Conservation (phyloP, 92 coral and sea anemone species). For the Hydrozoanthus gracilis region DNA sequence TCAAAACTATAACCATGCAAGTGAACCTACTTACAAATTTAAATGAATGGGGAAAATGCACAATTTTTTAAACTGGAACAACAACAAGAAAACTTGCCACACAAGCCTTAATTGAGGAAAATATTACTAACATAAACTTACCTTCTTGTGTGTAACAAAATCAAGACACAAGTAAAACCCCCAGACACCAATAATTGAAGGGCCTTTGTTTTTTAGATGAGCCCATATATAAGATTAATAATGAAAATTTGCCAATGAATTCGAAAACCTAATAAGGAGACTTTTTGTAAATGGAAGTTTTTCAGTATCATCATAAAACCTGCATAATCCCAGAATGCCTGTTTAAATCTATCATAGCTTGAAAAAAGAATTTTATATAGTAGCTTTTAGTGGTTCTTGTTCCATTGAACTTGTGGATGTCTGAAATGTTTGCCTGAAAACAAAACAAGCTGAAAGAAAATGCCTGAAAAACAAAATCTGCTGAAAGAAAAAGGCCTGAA, state of each 20-base stretch:
- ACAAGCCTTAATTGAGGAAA: too few relatives aligned
- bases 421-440: constrained; percentile 18
- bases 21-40: too few relatives aligned
- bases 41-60: too few relatives aligned
- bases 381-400: neutral
- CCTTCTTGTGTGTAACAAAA: constrained; percentile 40
- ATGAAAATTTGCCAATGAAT: too few relatives aligned
- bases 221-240: too few relatives aligned
- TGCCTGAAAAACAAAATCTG: constrained; percentile 29
- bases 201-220: constrained; percentile 32
- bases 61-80: too few relatives aligned
- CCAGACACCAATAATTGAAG: constrained; percentile 47
- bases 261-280: too few relatives aligned
- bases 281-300: too few relatives aligned
- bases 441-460: constrained; percentile 1
- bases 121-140: neutral
- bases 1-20: too few relatives aligned
- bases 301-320: too few relatives aligned
- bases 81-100: too few relatives aligned
- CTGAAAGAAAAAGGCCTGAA: constrained; percentile 38
- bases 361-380: neutral
- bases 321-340: too few relatives aligned
- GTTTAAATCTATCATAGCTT: neutral
- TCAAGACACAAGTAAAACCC: constrained; percentile 25
- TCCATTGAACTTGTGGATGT: constrained; percentile 26